Evolutionary conservation across 1,140 invertebrate genomes (phyloP).

Genomic region (Drosophila elegans): DNA sequence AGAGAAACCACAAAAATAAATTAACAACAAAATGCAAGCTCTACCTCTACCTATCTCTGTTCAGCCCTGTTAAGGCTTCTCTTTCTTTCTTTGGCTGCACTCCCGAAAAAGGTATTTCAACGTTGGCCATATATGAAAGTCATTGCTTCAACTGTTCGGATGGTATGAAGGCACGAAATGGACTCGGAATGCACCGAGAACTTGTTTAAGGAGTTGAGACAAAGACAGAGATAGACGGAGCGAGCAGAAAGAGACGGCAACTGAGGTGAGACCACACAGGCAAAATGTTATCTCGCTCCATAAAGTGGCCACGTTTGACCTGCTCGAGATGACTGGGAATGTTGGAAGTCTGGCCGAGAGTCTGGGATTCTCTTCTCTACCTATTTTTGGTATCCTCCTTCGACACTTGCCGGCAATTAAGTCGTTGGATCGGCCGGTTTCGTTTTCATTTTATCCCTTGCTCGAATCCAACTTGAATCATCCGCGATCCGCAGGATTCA

Average conservation of each 20-base stretch:
- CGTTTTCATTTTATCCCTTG: constrained; percentile 38
- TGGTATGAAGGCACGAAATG: constrained; percentile 51
- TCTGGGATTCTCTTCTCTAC: constrained; percentile 47
- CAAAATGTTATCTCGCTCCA: constrained; percentile 51
- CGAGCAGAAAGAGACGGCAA: constrained; percentile 1
- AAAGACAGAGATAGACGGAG: constrained; percentile 8
- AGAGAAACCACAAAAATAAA: constrained; percentile 41
- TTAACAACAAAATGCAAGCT: constrained; percentile 44
- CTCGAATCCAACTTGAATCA: constrained; percentile 16
- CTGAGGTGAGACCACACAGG: constrained; percentile 66
- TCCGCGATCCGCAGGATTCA: constrained; percentile 23
- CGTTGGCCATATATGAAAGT: constrained; percentile 53
- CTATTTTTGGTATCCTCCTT: constrained; percentile 55
- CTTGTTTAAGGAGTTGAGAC: constrained; percentile 52
- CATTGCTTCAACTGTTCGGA: constrained; percentile 51
- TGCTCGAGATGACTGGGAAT: constrained; percentile 35
- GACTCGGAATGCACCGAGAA: constrained; percentile 38
- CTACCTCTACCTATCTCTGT: neutral
- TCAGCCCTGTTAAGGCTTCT: neutral
- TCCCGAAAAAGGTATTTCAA: constrained; percentile 51
- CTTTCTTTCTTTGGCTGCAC: constrained; percentile 18
- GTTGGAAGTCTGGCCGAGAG: constrained; percentile 32
- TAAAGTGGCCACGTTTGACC: constrained; percentile 60
- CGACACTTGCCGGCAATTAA: constrained; percentile 58
- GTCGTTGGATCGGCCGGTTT: constrained; percentile 38